Evolutionary conservation across 2,797 vertebrate genomes (phyloP).

Genomic region (Aldrovandia affinis): DNA sequence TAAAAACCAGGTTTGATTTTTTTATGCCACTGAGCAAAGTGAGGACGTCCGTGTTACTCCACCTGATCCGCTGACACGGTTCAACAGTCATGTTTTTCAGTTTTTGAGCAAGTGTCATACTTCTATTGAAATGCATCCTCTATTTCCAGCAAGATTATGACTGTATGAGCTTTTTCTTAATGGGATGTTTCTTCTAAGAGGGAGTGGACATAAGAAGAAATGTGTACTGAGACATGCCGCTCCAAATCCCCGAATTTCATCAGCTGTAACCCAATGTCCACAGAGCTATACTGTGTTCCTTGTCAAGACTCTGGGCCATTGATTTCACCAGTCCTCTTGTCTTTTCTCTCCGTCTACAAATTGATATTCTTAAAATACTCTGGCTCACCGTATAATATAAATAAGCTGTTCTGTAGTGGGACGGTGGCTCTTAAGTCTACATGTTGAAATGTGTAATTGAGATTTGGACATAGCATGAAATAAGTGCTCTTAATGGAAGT

Average conservation of each 20-base stretch:
- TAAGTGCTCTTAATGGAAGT: neutral
- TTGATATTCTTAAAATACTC: slow-evolving; percentile 17
- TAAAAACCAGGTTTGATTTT: no score
- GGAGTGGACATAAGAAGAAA: neutral
- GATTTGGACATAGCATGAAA: neutral
- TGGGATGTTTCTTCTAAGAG: neutral
- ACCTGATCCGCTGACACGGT: neutral
- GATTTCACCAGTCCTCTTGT: neutral
- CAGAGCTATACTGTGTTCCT: neutral
- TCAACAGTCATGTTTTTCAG: neutral
- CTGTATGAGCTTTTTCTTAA: neutral
- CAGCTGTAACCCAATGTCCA: neutral
- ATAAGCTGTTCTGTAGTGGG: neutral
- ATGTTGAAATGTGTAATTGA: neutral
- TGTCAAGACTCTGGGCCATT: neutral
- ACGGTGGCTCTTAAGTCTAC: neutral
- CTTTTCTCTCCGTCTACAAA: slow-evolving; percentile 11
- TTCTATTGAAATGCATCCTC: neutral
- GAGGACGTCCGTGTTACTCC: neutral
- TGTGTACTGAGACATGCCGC: neutral
- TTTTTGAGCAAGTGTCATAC: no score
- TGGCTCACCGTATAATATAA: slow-evolving; percentile 17
- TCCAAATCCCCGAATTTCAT: neutral
- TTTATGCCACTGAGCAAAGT: no score
- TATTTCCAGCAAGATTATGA: neutral